Evolutionary conservation across 2,797 vertebrate species (phyloP), one percentile per base, ranked within the genome.

Genomic region (Macropus fuliginosus): DNA sequence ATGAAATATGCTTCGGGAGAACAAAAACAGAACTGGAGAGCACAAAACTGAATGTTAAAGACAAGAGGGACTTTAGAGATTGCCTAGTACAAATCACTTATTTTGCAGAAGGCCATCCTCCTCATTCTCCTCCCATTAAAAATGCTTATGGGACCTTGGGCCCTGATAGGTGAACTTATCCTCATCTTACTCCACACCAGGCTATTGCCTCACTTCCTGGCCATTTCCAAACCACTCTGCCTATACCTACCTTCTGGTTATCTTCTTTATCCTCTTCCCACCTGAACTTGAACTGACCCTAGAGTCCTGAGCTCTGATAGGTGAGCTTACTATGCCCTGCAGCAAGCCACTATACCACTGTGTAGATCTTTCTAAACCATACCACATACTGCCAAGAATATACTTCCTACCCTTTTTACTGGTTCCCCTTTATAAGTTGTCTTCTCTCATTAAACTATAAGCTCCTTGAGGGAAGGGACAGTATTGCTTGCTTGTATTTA

Each of bases 1-100:
- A 95, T 81, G 62, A 31, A 34, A 54, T 92, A 91, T 91, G 93
- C 91, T 95, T 52, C 92, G 55, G 95, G 92, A 62, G 93, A 94
- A 92, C 74, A 18, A 50, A 93, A 27, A 92, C 74, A 93, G 56
- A 94, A 93, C n/a, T 94, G 52, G 89, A 50, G 55, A 93, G 81
- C 92, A 95, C 24, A 87, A 50, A 87, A 27, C 1, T 93, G 74
- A 57, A 66, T 92, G 92, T 92, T 92, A 74, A 93, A 46, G 40
- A 21, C 40, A 87, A 87, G 40, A 87, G 9, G 74, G 40, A 87
- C 74, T 87, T 46, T 50, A 46, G 40, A 50, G 40, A 81, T 46
- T 10, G 6, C 46, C 18, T 81, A 46, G 21, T 81, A 81, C n/a
- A 81, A 81, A 81, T 27, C 8, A 24, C 24, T 74, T 81, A 81